Evolutionary conservation across 2,888 invertebrate species (phyloP), one percentile per base, ranked within the genome.

Genomic region (Drosophila paramelanica): DNA sequence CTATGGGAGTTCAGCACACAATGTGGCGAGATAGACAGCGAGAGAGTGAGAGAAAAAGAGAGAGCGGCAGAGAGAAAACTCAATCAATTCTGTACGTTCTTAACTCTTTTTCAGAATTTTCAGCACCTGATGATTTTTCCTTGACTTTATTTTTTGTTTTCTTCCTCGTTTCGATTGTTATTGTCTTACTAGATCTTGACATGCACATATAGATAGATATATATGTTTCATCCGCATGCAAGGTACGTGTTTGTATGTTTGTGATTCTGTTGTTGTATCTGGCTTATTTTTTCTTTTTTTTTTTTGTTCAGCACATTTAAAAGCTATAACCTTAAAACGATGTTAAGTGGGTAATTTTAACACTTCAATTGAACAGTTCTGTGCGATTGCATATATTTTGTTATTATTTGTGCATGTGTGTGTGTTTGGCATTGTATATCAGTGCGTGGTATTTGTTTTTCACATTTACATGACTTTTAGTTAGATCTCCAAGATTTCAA

Each of bases 271-370:
- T 5, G 3, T 5, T 53, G 17, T 65, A 36, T 46, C 31, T 51
- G 17, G 47, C 25, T 3, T 23, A 8, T 55, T 51, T 66, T 62
- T 66, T 75, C 17, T 23, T 23, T 23, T 23, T 23, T 23, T 23
- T 23, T 23, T 23, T 23, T 23, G 23, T 67, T 69, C 74, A 67
- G 51, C 79, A 73, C 85, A 79, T 79, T 79, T 79, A 60, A 86
- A 77, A 78, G 72, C 66, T 78, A 75, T 70, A 83, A 74, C 86
- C 88, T 88, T 85, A 83, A 88, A 79, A 77, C 67, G 86, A 82
- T 85, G 88, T 83, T 88, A 83, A 83, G 83, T 83, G 86, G 88
- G 66, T 74, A 85, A 83, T 83, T 88, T 88, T 83, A 83, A 88
- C 83, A 83, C 88, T 88, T 88, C 87, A 86, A 88, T 84, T 82